Percentiles rank a stretch among this genome's conserved stretches.
These are phyloP conservation scores for Rhysida immarginata DNA, from an alignment of 1,140 invertebrate genomes.

Conservation along the genomic window DNA sequence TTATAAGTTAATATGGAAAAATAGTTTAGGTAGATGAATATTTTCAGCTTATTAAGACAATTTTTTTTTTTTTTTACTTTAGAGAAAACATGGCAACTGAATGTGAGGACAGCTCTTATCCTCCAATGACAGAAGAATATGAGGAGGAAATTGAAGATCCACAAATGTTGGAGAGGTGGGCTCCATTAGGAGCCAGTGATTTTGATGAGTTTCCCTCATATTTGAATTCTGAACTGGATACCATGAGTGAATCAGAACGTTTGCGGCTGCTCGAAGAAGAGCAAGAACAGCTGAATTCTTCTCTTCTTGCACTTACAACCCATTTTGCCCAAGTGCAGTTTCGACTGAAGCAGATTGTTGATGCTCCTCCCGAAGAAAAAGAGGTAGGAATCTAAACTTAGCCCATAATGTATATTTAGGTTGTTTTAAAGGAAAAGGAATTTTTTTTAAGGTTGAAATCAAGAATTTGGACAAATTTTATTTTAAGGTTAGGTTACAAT, in stretches of 20 bases:
- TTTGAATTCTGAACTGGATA: slow-evolving; percentile 5
- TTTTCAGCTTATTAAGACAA: too few relatives aligned
- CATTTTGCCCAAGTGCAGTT: slow-evolving; percentile 98
- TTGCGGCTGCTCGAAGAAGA: slow-evolving; percentile 60
- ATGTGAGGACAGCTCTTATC: too few relatives aligned
- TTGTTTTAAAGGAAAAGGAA: neutral
- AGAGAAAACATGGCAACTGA: too few relatives aligned
- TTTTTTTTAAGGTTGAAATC: neutral
- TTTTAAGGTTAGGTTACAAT: neutral
- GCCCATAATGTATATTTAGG: neutral
- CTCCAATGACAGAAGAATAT: neutral
- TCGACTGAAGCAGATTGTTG: slow-evolving; percentile 83
- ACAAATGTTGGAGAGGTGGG: slow-evolving; percentile 45
- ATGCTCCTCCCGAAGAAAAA: slow-evolving; percentile 68
- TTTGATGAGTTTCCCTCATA: slow-evolving; percentile 25
- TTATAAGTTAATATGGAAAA: too few relatives aligned
- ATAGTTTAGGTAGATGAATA: too few relatives aligned
- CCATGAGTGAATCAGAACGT: slow-evolving; percentile 21
- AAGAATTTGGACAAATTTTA: neutral
- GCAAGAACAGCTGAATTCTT: slow-evolving; percentile 91
- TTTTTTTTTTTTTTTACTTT: too few relatives aligned
- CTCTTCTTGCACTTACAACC: slow-evolving; percentile 85
- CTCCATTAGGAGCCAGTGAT: slow-evolving; percentile 55
- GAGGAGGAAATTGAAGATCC: slow-evolving; percentile 15
- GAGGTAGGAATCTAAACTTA: slow-evolving; percentile 37